Conservation (phyloP, 2,113 vertebrate genomes). For the Trichechus manatus region DNA sequence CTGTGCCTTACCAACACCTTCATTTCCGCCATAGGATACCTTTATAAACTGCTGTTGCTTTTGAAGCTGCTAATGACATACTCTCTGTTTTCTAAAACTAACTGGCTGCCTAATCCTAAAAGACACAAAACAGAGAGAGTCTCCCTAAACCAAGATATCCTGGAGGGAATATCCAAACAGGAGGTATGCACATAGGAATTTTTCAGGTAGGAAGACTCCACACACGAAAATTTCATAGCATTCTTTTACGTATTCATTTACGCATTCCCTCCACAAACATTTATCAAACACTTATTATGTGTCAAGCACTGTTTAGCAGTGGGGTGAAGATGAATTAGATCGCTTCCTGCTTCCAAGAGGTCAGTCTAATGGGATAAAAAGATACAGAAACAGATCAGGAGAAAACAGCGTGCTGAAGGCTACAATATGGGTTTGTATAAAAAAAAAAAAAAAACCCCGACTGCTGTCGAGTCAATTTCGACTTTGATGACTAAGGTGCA, state of each 20-base stretch:
- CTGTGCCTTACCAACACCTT: neutral
- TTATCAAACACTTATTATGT: neutral
- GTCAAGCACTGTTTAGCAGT: neutral
- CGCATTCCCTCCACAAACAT: neutral
- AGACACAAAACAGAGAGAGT: constrained; percentile 17
- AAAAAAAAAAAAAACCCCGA: too few relatives aligned
- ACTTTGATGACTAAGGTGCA: neutral
- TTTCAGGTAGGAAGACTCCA: constrained; percentile 1
- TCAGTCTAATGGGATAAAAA: neutral
- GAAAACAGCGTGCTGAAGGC: neutral
- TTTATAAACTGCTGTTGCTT: neutral
- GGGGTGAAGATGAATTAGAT: neutral
- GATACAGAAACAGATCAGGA: neutral
- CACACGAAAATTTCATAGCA: neutral
- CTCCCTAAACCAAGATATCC: neutral
- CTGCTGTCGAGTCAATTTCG: too few relatives aligned
- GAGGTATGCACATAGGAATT: neutral
- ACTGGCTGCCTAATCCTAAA: neutral
- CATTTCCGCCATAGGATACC: neutral
- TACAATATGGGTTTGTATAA: neutral
- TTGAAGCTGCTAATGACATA: neutral
- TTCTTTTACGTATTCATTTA: neutral
- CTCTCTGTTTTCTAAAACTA: neutral
- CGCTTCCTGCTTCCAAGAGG: neutral
- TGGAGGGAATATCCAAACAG: neutral